phyloP scores from a whole-genome alignment of 1,140 invertebrate species.

The Ceratosolen fusciceps region DNA sequence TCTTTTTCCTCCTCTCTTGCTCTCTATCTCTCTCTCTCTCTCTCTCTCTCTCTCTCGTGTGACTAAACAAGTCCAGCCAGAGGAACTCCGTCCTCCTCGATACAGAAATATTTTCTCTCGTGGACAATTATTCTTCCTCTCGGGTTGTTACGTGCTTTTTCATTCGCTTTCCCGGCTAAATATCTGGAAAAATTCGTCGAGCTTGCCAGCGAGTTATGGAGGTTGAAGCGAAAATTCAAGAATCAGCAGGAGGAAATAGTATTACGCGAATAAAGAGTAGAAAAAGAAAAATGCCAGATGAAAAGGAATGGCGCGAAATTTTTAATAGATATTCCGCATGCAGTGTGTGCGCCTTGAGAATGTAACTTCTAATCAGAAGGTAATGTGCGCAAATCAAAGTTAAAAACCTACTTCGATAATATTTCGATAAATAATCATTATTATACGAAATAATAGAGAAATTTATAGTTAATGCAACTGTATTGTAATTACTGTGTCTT shows the following conservation, averaged over 20 bases:
- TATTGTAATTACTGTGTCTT: too few species aligned
- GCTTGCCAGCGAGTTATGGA: conserved; percentile 2
- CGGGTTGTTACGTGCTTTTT: background rate
- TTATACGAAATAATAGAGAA: too few species aligned
- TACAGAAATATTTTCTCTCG: conserved; percentile 40
- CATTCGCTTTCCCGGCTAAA: background rate
- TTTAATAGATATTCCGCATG: conserved; percentile 2
- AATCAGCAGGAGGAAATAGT: background rate
- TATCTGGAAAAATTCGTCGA: background rate
- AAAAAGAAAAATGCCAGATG: conserved; percentile 10
- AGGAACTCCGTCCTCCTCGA: conserved; percentile 30
- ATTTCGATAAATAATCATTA: too few species aligned
- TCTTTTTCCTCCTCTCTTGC: background rate
- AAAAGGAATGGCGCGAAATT: background rate
- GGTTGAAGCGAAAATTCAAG: background rate
- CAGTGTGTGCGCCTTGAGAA: background rate
- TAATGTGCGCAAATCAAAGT: background rate
- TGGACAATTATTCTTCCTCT: conserved; percentile 29
- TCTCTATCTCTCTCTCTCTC: background rate
- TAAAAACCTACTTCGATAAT: too few species aligned
- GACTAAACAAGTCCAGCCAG: conserved; percentile 3
- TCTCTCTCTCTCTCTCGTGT: background rate
- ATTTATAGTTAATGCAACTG: too few species aligned
- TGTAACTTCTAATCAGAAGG: conserved; percentile 11
- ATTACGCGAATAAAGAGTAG: background rate